These are phyloP conservation scores for Venusia cambrica DNA, from an alignment of 2,888 invertebrate species.

Conservation along the genomic window DNA sequence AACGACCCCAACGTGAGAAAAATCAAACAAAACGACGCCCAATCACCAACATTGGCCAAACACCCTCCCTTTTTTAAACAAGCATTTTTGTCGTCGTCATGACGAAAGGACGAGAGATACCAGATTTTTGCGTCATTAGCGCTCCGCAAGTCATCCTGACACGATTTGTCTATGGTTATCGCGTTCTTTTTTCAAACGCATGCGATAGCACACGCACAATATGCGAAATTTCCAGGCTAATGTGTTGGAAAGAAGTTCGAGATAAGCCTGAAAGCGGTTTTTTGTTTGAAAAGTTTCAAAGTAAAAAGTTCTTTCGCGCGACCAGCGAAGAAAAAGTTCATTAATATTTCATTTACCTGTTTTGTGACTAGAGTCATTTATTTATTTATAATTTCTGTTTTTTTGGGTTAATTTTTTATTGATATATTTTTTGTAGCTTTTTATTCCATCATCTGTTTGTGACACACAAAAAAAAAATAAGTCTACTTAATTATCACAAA, in stretches of 20 bases:
- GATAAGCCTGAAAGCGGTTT: constrained; percentile 71
- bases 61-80: constrained; percentile 47
- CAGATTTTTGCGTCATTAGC: constrained; percentile 75
- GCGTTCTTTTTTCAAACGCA: constrained; percentile 63
- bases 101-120: constrained; percentile 60
- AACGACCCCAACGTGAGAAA: constrained; percentile 65
- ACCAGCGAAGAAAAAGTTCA: no score
- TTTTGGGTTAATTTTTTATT: constrained; percentile 39
- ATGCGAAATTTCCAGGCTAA: constrained; percentile 71
- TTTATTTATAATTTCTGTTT: no score
- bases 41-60: constrained; percentile 60
- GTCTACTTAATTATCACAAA: no score
- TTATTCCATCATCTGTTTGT: no score
- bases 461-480: no score
- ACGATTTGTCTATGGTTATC: constrained; percentile 79
- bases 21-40: constrained; percentile 64
- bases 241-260: constrained; percentile 70
- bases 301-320: constrained; percentile 24
- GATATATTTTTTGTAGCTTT: constrained; percentile 6
- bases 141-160: constrained; percentile 62
- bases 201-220: constrained; percentile 69
- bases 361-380: no score
- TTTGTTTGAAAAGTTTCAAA: constrained; percentile 38
- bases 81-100: constrained; percentile 58
- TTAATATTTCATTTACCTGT: no score